Conservation (phyloP, 2,888 invertebrate species). For the Oscheius onirici region DNA sequence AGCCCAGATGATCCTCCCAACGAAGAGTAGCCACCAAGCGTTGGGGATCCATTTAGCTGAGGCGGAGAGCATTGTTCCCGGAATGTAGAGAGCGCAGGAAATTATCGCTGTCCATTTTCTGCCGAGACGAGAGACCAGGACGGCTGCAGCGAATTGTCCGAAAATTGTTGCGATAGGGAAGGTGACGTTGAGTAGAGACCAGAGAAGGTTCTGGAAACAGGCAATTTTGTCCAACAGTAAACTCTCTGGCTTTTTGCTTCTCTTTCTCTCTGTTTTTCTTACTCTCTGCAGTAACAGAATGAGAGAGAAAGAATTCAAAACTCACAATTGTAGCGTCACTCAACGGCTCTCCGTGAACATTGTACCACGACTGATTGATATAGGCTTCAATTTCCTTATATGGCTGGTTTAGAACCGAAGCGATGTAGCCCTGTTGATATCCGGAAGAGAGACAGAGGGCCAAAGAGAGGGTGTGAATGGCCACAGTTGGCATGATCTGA, state of each 20-base stretch:
- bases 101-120: constrained; percentile 50
- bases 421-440: constrained; percentile 52
- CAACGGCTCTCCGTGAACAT: constrained; percentile 44
- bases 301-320: no score
- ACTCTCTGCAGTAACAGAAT: no score
- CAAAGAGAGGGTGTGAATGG: constrained; percentile 15
- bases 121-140: constrained; percentile 50
- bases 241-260: background rate
- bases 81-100: constrained; percentile 48
- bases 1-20: constrained; percentile 56
- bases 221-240: no score
- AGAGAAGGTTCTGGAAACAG: constrained; percentile 49
- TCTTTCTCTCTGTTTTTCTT: background rate
- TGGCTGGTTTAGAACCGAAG: constrained; percentile 62
- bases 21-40: constrained; percentile 54
- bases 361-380: constrained; percentile 55
- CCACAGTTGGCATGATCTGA: background rate
- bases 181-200: constrained; percentile 59
- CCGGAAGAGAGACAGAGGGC: constrained; percentile 18
- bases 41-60: constrained; percentile 51
- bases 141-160: constrained; percentile 60
- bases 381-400: constrained; percentile 57
- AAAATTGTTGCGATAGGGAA: constrained; percentile 61
- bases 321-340: constrained; percentile 50
- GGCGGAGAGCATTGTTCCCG: constrained; percentile 44